A percentile compares a stretch with the other conserved stretches of the same genome.
phyloP scores from a whole-genome alignment of 2,113 vertebrate species.

The Collichthys lucidus region DNA sequence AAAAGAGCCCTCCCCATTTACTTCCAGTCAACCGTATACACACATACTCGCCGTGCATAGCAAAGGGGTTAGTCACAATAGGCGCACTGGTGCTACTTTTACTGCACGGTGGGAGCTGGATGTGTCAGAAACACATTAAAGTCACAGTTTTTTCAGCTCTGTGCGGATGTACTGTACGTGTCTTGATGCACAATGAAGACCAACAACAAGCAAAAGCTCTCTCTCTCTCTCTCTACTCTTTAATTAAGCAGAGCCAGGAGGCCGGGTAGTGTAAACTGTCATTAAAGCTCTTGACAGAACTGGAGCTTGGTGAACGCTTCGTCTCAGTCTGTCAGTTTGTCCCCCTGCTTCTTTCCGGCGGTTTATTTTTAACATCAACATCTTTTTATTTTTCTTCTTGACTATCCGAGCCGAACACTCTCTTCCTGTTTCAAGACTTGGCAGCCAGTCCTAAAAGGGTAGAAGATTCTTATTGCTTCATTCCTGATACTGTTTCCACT shows the following conservation, averaged over 20 bases:
- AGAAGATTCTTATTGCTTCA: neutral
- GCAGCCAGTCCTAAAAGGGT: neutral
- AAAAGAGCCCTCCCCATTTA: neutral
- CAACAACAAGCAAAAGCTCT: constrained; percentile 67
- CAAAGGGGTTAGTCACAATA: constrained; percentile 49
- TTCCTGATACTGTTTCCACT: constrained; percentile 20
- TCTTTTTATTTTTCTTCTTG: neutral
- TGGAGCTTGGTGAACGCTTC: constrained; percentile 16
- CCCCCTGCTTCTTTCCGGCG: too few species aligned
- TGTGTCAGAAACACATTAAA: neutral
- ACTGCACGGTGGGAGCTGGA: neutral
- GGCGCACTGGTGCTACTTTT: constrained; percentile 9
- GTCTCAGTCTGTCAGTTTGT: too few species aligned
- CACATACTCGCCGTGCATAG: neutral
- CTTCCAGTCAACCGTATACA: constrained; percentile 11
- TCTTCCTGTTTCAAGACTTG: constrained; percentile 38
- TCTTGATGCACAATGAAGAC: constrained; percentile 46
- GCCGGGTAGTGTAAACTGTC: constrained; percentile 32
- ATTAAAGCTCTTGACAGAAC: constrained; percentile 46
- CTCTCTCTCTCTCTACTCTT: constrained; percentile 4
- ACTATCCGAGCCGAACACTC: neutral
- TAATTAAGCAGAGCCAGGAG: constrained; percentile 45
- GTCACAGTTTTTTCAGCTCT: neutral
- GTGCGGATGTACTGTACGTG: neutral
- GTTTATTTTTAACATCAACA: constrained; percentile 53